Evolutionary conservation across 2,113 vertebrate species (phyloP).

Genomic region (Phoenicopterus ruber): DNA sequence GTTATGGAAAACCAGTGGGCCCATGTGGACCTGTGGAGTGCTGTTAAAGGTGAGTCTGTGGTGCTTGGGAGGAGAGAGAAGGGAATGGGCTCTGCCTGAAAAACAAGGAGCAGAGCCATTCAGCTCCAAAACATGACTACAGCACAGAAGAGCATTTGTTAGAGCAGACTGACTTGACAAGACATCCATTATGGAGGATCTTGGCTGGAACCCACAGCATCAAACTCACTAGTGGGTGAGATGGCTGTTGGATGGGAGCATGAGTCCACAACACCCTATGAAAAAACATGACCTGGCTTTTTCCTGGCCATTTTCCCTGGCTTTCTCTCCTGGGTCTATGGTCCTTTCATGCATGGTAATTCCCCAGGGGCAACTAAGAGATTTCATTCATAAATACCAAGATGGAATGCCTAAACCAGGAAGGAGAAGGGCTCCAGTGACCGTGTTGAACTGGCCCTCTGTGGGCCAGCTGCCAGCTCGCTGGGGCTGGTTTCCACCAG

Average conservation of each 20-base stretch:
- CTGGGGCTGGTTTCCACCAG: background rate
- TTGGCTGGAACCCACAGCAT: background rate
- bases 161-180: background rate
- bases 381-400: background rate
- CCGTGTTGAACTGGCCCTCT: background rate
- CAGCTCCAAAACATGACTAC: background rate
- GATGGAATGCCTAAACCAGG: background rate
- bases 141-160: slow-evolving; percentile 9
- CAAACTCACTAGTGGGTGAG: background rate
- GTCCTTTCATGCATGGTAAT: background rate
- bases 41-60: background rate
- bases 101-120: background rate
- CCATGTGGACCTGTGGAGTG: background rate
- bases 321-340: background rate
- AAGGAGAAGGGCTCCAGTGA: background rate
- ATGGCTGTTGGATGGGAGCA: background rate
- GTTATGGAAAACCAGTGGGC: background rate
- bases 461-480: background rate
- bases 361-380: background rate
- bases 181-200: background rate
- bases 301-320: background rate
- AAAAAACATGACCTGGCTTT: slow-evolving; percentile 4
- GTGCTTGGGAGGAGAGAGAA: background rate
- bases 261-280: background rate
- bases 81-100: background rate